Evolutionary conservation across 2,888 invertebrate genomes (phyloP).

Genomic region (Dexiosoma caninum): DNA sequence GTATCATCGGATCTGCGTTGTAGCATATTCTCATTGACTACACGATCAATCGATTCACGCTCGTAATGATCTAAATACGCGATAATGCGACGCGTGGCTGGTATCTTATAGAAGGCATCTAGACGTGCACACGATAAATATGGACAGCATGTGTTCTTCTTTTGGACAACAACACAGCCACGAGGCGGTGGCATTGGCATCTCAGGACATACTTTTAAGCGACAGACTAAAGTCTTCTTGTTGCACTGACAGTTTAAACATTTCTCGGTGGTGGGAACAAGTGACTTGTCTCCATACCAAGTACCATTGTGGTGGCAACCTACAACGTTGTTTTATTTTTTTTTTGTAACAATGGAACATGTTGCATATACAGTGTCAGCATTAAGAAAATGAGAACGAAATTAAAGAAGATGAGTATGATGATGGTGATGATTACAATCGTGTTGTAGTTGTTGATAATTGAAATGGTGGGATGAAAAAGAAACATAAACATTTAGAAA

Average conservation of each 20-base stretch:
- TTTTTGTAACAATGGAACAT: neutral
- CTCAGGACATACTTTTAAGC: conserved; percentile 86
- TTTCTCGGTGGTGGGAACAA: conserved; percentile 85
- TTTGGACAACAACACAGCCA: conserved; percentile 85
- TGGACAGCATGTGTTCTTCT: conserved; percentile 86
- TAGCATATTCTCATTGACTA: conserved; percentile 75
- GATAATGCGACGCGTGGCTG: conserved; percentile 74
- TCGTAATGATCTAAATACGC: conserved; percentile 76
- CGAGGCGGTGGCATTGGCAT: conserved; percentile 86
- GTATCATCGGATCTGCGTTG: conserved; percentile 76
- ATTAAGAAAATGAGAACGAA: neutral
- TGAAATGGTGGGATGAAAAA: conserved; percentile 32
- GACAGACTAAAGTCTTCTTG: conserved; percentile 85
- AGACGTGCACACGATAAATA: conserved; percentile 86
- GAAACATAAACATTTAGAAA: conserved; percentile 40
- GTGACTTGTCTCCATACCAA: conserved; percentile 82
- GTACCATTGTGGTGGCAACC: conserved; percentile 87
- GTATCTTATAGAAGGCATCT: conserved; percentile 73
- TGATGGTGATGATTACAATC: conserved; percentile 20
- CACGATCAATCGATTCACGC: conserved; percentile 75
- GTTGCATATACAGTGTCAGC: neutral
- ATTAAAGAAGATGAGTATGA: too few species aligned
- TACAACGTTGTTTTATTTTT: conserved; percentile 68
- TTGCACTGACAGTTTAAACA: conserved; percentile 88
- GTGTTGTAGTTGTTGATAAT: neutral